These are phyloP conservation scores for Drosophila anceps DNA, from an alignment of 2,888 invertebrate genomes.

Conservation along the genomic window DNA sequence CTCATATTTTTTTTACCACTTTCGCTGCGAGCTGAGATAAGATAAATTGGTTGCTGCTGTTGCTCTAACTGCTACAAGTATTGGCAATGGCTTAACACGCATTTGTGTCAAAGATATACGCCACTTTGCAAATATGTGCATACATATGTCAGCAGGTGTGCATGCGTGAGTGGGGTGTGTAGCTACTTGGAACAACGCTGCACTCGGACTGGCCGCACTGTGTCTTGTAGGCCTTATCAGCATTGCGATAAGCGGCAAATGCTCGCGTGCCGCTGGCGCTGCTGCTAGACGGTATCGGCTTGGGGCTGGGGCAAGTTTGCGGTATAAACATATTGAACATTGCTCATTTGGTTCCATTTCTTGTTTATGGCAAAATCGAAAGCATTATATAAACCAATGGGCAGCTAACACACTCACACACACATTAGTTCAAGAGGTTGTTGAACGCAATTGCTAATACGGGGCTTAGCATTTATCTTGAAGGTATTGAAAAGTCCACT, in stretches of 20 bases:
- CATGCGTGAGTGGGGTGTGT: background rate
- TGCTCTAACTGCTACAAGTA: conserved; percentile 24
- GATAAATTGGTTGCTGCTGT: conserved; percentile 55
- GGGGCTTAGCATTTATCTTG: conserved; percentile 4
- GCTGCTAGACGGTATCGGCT: background rate
- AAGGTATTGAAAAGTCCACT: background rate
- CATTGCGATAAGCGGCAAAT: conserved; percentile 60
- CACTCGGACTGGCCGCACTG: conserved; percentile 24
- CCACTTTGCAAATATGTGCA: conserved; percentile 35
- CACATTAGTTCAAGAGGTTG: conserved; percentile 46
- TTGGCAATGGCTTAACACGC: conserved; percentile 55
- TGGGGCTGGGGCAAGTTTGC: background rate
- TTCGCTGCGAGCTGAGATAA: conserved; percentile 59
- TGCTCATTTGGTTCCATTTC: conserved; percentile 46
- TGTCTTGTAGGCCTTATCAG: conserved; percentile 51
- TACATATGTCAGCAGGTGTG: conserved; percentile 8
- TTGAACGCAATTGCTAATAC: conserved; percentile 52
- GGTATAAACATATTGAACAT: conserved; percentile 39
- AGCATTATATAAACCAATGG: conserved; percentile 18
- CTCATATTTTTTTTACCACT: conserved; percentile 40
- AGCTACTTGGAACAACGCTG: conserved; percentile 18
- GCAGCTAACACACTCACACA: background rate
- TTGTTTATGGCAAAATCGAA: conserved; percentile 46
- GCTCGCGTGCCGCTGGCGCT: conserved; percentile 62
- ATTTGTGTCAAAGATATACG: conserved; percentile 50